phyloP scores from a whole-genome alignment of 2,797 vertebrate genomes.

The Chrysocyon brachyurus region DNA sequence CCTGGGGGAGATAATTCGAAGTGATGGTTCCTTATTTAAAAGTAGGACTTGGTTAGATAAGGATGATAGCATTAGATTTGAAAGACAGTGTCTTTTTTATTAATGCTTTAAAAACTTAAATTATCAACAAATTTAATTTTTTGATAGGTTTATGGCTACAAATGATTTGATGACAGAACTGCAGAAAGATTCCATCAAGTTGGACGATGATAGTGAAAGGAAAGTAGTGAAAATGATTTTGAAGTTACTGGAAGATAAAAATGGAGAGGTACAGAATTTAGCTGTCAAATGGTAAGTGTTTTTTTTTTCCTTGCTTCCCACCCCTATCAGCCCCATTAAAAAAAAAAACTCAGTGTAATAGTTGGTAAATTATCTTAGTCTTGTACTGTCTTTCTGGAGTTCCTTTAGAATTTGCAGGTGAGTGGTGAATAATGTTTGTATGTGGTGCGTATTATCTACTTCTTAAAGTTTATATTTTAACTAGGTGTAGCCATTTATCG shows the following conservation, averaged over 20 bases:
- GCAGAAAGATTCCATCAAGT: conserved; percentile 99
- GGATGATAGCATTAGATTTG: conserved; percentile 12
- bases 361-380: neutral
- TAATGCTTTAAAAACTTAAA: conserved; percentile 63
- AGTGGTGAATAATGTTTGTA: conserved; percentile 2
- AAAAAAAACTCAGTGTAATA: neutral
- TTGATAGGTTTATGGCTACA: conserved; percentile 98
- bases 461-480: neutral
- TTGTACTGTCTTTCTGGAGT: conserved; percentile 25
- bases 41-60: neutral
- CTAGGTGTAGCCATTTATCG: neutral
- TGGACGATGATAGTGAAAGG: conserved; percentile 99
- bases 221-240: conserved; percentile 99
- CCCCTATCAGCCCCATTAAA: neutral
- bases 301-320: neutral
- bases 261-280: conserved; percentile 99
- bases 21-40: neutral
- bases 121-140: conserved; percentile 68
- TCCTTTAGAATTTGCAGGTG: neutral
- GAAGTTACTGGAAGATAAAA: conserved; percentile 99
- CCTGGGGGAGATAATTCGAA: neutral
- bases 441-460: neutral
- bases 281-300: conserved; percentile 97
- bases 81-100: conserved; percentile 55
- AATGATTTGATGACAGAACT: conserved; percentile 99